Base-by-base conservation (phyloP, 2,888 invertebrate genomes). In the Meteorus cinctellus region DNA sequence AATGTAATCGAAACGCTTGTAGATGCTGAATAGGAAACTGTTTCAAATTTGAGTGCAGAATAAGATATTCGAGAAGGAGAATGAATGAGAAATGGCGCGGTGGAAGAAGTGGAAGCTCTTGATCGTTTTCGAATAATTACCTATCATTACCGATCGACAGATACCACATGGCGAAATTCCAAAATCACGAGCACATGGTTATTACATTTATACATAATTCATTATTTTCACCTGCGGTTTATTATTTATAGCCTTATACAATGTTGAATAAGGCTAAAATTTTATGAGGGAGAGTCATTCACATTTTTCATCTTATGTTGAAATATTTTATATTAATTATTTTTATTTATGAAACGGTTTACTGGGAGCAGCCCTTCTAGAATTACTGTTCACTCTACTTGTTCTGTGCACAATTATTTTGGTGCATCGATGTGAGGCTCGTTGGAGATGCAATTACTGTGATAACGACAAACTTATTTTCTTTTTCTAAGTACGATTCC, bases 101-200 rank as follows among this genome's bases (percentile, higher is more conserved):
- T 51, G 19, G 63, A 59, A 69, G 63, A 45, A 19, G 29, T 29
- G 41, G 74, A 70, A 19, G 60, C 74, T 74, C 74, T 34, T 63
- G 77, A 78, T 76, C 65, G 77, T 59, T 72, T 75, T 19, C 62
- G 59, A 78, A 74, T 77, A 79, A 80, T 81, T 78, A 78, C 79
- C 77, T 72, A 55, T 80, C 75, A 78, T 81, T 81, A 81, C 72
- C 65, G 75, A 76, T 60, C 75, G 59, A 79, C 77, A 77, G 78
- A 76, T 78, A 75, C 75, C 77, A 79, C 79, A 76, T 78, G 81
- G 76, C 76, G 60, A 81, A 79, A 70, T 76, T 74, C 67, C 72
- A 78, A 78, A 80, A 78, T 76, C 76, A 29, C 70, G 29, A 65
- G 63, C 74, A 69, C 69, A 67, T 67, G 14, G 34, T 55, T 66